phyloP scores from a whole-genome alignment of 2,797 vertebrate genomes.

The Danio tinwini region DNA sequence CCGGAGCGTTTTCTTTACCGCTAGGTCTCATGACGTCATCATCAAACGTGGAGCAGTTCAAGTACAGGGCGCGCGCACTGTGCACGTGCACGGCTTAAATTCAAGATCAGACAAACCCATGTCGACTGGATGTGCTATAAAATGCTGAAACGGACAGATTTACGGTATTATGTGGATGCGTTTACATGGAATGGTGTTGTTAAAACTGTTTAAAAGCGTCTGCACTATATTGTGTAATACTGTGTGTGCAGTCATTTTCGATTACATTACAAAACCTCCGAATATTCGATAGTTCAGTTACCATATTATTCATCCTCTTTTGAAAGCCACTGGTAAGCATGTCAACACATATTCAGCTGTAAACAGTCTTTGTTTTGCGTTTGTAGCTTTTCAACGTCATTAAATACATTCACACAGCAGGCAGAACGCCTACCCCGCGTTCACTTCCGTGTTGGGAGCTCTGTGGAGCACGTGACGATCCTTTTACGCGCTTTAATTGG shows the following conservation, averaged over 20 bases:
- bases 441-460: not conserved
- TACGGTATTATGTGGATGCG: not conserved
- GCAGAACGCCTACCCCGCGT: not conserved
- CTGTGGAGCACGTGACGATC: not conserved
- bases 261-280: not conserved
- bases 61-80: slow-evolving; percentile 9
- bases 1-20: slow-evolving; percentile 23
- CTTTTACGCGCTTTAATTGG: not conserved
- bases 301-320: not conserved
- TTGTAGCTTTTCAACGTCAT: not conserved
- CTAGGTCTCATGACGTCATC: slow-evolving; percentile 45
- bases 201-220: not conserved
- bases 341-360: not conserved
- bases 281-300: not conserved
- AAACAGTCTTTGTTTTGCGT: not conserved
- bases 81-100: not conserved
- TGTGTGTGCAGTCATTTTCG: too few relatives aligned
- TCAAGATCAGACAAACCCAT: not conserved
- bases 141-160: not conserved
- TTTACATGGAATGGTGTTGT: not conserved
- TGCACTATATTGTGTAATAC: not conserved
- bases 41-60: slow-evolving; percentile 7
- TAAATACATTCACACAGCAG: not conserved
- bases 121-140: not conserved
- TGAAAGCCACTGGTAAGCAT: not conserved